phyloP scores from a whole-genome alignment of 2,888 invertebrate species.

The Ditula angustiorana region DNA sequence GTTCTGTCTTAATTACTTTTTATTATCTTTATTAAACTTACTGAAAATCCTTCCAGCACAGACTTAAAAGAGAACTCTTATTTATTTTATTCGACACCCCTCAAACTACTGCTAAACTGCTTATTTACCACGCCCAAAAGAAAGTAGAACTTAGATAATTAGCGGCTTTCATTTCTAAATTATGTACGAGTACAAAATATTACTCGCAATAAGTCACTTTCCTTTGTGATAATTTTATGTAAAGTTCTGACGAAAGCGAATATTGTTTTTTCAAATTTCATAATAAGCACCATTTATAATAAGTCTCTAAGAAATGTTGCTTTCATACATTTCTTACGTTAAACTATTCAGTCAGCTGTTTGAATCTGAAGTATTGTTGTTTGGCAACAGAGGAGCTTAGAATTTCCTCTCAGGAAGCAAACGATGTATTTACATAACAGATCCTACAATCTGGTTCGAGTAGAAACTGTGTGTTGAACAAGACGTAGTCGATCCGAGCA shows the following conservation, averaged over 20 bases:
- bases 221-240: constrained; percentile 46
- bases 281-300: constrained; percentile 22
- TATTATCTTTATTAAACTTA: background rate
- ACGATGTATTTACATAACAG: background rate
- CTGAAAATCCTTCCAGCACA: background rate
- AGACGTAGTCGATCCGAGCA: constrained; percentile 1
- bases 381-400: background rate
- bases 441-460: constrained; percentile 39
- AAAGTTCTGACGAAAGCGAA: constrained; percentile 45
- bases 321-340: constrained; percentile 31
- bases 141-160: constrained; percentile 54
- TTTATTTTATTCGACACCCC: background rate
- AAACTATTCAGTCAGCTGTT: background rate
- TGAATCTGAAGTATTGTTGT: background rate
- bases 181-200: constrained; percentile 40
- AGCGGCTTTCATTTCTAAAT: constrained; percentile 58
- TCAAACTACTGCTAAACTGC: background rate
- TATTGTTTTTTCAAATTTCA: constrained; percentile 29
- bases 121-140: constrained; percentile 56
- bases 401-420: background rate
- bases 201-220: constrained; percentile 42
- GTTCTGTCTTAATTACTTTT: background rate
- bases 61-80: background rate
- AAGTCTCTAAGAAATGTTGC: constrained; percentile 14
- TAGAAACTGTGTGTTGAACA: constrained; percentile 42